Evolutionary conservation across 2,888 invertebrate genomes (phyloP).

Genomic region (Agrilus biguttatus): DNA sequence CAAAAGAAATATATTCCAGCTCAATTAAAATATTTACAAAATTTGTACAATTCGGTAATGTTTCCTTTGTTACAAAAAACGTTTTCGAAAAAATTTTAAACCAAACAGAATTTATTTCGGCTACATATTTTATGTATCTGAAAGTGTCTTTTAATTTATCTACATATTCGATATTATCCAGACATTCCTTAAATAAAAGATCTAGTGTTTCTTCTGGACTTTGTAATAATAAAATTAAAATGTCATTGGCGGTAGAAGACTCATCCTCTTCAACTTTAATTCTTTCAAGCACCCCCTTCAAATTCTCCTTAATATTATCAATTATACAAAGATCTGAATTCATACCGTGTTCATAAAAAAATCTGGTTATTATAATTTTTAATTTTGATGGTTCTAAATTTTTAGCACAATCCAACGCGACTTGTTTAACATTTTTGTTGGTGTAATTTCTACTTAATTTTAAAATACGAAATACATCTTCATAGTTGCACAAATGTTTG

Average conservation of each 20-base stretch:
- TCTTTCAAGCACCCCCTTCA: constrained; percentile 19
- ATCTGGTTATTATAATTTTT: constrained; percentile 13
- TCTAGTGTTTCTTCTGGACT: constrained; percentile 18
- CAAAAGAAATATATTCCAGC: constrained; percentile 12
- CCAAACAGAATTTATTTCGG: constrained; percentile 15
- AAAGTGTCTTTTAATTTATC: constrained; percentile 12
- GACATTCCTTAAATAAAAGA: constrained; percentile 18
- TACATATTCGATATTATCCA: constrained; percentile 18
- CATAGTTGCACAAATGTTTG: constrained; percentile 19
- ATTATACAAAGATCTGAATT: constrained; percentile 11
- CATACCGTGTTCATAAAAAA: constrained; percentile 20
- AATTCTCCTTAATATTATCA: constrained; percentile 12
- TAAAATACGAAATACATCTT: constrained; percentile 18
- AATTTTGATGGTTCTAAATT: constrained; percentile 15
- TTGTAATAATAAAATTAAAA: constrained; percentile 21
- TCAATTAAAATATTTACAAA: constrained; percentile 17
- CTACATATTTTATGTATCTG: constrained; percentile 6
- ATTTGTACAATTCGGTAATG: constrained; percentile 13
- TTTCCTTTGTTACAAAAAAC: constrained; percentile 14
- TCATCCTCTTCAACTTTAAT: constrained; percentile 10
- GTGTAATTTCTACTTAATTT: constrained; percentile 12
- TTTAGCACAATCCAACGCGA: constrained; percentile 22
- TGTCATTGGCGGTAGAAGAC: constrained; percentile 12
- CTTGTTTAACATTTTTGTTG: constrained; percentile 11
- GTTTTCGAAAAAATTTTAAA: constrained; percentile 13